A percentile compares a stretch with the other conserved stretches of the same genome.
Evolutionary conservation across 2,113 vertebrate genomes (phyloP).

Genomic region (Bujurquina vittata): DNA sequence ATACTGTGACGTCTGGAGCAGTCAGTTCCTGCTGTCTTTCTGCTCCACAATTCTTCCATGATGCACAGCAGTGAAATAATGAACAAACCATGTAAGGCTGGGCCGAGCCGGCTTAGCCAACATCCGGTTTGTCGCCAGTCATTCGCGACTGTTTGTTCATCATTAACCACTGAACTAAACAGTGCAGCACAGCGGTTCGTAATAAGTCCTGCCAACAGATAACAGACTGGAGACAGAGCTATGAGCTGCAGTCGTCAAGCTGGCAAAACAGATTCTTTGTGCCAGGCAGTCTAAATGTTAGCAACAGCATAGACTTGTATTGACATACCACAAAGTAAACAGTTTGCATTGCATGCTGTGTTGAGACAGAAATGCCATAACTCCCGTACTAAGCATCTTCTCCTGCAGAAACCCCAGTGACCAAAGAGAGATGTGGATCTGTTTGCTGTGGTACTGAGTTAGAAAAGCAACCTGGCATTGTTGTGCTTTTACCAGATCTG

Average conservation of each 20-base stretch:
- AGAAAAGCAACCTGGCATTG: not conserved
- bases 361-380: slow-evolving; percentile 51
- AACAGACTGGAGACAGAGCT: slow-evolving; percentile 45
- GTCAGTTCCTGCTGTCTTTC: slow-evolving; percentile 16
- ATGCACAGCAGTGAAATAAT: slow-evolving; percentile 39
- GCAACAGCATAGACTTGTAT: slow-evolving; percentile 31
- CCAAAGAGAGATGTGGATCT: slow-evolving; percentile 17
- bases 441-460: slow-evolving; percentile 17
- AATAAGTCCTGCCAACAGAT: slow-evolving; percentile 21
- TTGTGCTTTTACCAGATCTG: slow-evolving; percentile 23
- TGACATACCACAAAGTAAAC: slow-evolving; percentile 63
- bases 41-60: slow-evolving; percentile 18
- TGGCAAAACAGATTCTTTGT: slow-evolving; percentile 48
- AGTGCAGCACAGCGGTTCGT: slow-evolving; percentile 9
- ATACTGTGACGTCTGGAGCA: slow-evolving; percentile 14
- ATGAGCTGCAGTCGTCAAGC: not conserved
- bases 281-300: slow-evolving; percentile 32
- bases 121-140: not conserved
- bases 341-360: not conserved
- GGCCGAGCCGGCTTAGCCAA: slow-evolving; percentile 17
- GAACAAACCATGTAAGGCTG: slow-evolving; percentile 24
- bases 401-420: not conserved
- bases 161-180: slow-evolving; percentile 43
- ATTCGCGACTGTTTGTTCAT: slow-evolving; percentile 45
- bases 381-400: not conserved